Evolutionary conservation across 2,888 invertebrate species (phyloP).

Genomic region (Lumbricus terrestris): DNA sequence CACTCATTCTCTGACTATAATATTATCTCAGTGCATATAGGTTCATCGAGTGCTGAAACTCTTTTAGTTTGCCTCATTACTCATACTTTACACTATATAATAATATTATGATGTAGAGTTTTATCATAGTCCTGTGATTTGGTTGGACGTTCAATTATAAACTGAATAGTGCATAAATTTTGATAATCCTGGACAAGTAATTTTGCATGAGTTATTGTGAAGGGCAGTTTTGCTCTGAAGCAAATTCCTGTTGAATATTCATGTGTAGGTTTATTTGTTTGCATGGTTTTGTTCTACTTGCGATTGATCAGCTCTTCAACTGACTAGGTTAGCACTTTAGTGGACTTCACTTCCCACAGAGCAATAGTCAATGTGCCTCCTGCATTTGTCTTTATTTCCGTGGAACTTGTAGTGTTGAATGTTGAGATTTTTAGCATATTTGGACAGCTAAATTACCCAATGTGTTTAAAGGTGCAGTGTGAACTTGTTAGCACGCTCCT

Average conservation of each 20-base stretch:
- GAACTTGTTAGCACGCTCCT: too few relatives aligned
- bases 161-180: neutral
- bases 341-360: neutral
- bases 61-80: neutral
- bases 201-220: neutral
- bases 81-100: neutral
- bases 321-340: neutral
- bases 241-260: neutral
- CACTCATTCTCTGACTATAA: neutral
- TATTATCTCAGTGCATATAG: neutral
- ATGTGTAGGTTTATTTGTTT: neutral
- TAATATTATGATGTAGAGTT: too few relatives aligned
- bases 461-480: neutral
- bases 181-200: neutral
- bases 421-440: neutral
- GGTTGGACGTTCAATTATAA: neutral
- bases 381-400: neutral
- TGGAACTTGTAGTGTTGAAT: neutral
- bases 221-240: neutral
- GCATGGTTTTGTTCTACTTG: neutral
- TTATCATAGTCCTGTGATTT: neutral
- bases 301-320: neutral
- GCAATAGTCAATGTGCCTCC: conserved; percentile 3
- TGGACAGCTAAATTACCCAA: neutral
- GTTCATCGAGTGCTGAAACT: neutral